Conservation (phyloP, 2,888 invertebrate genomes). For the Drosophila quinaria region DNA sequence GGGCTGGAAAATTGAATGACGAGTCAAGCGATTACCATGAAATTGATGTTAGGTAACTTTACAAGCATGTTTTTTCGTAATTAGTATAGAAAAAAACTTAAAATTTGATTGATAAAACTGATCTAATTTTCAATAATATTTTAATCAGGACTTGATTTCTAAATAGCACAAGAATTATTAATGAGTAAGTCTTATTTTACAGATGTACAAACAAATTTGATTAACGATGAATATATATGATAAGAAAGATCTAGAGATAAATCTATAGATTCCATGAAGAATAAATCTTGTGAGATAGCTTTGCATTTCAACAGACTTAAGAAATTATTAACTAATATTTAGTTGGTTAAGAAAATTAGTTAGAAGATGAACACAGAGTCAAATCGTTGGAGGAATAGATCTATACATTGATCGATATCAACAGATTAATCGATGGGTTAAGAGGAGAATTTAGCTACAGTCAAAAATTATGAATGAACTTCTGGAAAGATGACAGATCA, state of each 20-base stretch:
- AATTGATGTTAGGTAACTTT: too few species aligned
- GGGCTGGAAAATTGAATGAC: slow-evolving; percentile 17
- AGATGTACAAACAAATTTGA: too few species aligned
- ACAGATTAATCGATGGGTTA: background rate
- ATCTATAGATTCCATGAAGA: background rate
- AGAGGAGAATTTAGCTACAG: background rate
- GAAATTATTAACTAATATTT: background rate
- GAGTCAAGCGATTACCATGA: too few species aligned
- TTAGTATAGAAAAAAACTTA: too few species aligned
- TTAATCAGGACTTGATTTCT: too few species aligned
- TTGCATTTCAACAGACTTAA: background rate
- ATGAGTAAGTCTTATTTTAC: too few species aligned
- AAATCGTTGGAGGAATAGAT: background rate
- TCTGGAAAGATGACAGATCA: too few species aligned
- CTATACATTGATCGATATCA: background rate
- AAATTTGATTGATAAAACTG: too few species aligned
- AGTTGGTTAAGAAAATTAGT: background rate
- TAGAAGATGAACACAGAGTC: background rate
- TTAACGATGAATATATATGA: background rate
- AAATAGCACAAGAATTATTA: too few species aligned
- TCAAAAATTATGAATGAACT: background rate
- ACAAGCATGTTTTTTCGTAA: too few species aligned
- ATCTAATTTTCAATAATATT: too few species aligned
- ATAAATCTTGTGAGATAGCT: background rate
- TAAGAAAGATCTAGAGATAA: background rate